Evolutionary conservation across 2,888 invertebrate genomes (phyloP).

Genomic region (Diarsia rubi): DNA sequence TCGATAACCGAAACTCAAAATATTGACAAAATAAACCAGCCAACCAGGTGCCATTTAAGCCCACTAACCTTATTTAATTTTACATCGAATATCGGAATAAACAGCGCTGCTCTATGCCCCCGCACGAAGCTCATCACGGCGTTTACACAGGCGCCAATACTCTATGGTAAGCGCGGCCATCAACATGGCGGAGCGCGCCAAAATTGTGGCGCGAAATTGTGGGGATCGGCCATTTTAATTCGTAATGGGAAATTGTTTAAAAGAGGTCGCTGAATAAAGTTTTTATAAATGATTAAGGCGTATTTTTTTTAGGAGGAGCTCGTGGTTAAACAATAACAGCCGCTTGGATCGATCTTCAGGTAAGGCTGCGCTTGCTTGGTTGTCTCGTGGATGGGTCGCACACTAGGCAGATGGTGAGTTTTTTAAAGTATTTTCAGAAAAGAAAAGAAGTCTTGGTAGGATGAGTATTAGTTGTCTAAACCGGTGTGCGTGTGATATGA

Average conservation of each 20-base stretch:
- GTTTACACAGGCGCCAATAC: slow-evolving; percentile 76
- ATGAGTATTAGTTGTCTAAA: no score
- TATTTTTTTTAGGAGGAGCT: neutral
- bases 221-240: neutral
- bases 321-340: no score
- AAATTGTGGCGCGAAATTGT: slow-evolving; percentile 44
- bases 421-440: no score
- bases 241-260: neutral
- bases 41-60: slow-evolving; percentile 37
- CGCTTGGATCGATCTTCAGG: no score
- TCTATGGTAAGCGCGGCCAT: slow-evolving; percentile 67
- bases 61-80: slow-evolving; percentile 57
- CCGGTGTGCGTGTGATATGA: no score
- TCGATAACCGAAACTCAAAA: slow-evolving; percentile 29
- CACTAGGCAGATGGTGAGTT: no score
- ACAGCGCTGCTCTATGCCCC: slow-evolving; percentile 71
- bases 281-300: neutral
- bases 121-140: slow-evolving; percentile 78
- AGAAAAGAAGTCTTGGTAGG: no score
- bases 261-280: neutral
- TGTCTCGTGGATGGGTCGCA: no score
- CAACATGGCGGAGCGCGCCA: slow-evolving; percentile 43
- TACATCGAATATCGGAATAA: slow-evolving; percentile 59
- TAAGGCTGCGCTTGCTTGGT: no score
- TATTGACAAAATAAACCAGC: slow-evolving; percentile 38